Base-by-base conservation (phyloP, 2,888 invertebrate genomes). In the Sceliomorpha sp. region DNA sequence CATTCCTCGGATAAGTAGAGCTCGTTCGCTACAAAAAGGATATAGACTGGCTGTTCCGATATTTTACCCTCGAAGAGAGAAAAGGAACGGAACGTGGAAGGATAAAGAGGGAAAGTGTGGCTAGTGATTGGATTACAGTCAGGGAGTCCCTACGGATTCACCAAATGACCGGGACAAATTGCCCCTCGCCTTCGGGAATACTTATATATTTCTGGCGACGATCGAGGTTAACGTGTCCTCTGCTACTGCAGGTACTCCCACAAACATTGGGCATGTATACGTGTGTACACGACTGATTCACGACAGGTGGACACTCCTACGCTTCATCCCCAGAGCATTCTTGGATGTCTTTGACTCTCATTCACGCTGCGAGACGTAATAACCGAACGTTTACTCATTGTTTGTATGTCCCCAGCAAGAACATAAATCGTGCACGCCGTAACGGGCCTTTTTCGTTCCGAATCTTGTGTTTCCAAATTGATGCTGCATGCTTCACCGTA, bases 91-190 rank as follows among this genome's bases (percentile, higher is more conserved):
- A 3, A 17, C 17, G 29, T 15, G 17, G 26, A 53, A 20, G 47
- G 63, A 76, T 76, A 72, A 76, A 76, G 79, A 77, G 72, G 72
- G 70, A 77, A 82, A 84, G 86, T 84, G 87, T 80, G 86, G 86
- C 86, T 83, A 84, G 88, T 88, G 88, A 88, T 88, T 88, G 88
- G 88, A 88, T 88, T 88, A 88, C 88, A 87, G 87, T 86, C 84
- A 83, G 86, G 82, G 82, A 84, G 86, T 88, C 88, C 87, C 88
- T 77, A 80, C 78, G 88, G 88, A 86, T 85, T 83, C 80, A 83
- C 84, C 88, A 88, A 88, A 88, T 88, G 88, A 88, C 88, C 87
- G 88, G 88, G 88, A 88, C 88, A 88, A 88, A 88, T 88, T 88
- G 88, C 86, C 87, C 86, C 85, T 87, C 76, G 87, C 88, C 88